These are phyloP conservation scores for Drosophila orosa DNA, from an alignment of 1,140 invertebrate species.

Conservation along the genomic window DNA sequence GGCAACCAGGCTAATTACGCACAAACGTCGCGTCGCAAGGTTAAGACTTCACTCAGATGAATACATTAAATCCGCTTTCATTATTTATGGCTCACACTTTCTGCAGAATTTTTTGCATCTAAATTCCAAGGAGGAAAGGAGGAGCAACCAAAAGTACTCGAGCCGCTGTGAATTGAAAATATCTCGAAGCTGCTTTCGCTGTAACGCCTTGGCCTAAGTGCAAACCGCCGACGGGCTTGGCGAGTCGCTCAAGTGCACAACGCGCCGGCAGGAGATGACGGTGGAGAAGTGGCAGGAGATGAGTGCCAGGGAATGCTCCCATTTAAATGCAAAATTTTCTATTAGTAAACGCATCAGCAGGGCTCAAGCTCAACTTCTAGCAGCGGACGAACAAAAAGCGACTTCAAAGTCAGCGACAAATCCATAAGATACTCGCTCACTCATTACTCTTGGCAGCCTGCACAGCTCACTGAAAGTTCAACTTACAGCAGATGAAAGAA, in stretches of 20 bases:
- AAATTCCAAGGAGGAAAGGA: slow-evolving; percentile 16
- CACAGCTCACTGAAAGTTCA: slow-evolving; percentile 63
- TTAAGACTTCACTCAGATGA: slow-evolving; percentile 28
- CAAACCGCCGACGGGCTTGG: slow-evolving; percentile 43
- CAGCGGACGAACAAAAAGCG: slow-evolving; percentile 20
- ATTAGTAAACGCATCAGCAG: slow-evolving; percentile 40
- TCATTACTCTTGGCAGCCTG: slow-evolving; percentile 51
- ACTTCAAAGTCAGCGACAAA: slow-evolving; percentile 63
- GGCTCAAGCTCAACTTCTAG: slow-evolving; percentile 33
- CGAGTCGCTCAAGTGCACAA: slow-evolving; percentile 42
- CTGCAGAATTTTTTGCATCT: slow-evolving; percentile 24
- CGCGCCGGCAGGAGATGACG: slow-evolving; percentile 6
- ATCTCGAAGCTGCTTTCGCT: slow-evolving; percentile 64
- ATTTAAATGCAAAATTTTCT: slow-evolving; percentile 54
- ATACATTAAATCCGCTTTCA: slow-evolving; percentile 44
- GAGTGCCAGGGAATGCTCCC: slow-evolving; percentile 30
- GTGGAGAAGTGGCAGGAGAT: background rate
- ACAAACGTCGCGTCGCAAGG: slow-evolving; percentile 27
- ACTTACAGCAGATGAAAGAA: slow-evolving; percentile 66
- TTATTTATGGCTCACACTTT: slow-evolving; percentile 49
- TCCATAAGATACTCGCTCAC: slow-evolving; percentile 54
- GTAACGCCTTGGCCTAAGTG: slow-evolving; percentile 58
- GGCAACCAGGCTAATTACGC: slow-evolving; percentile 33
- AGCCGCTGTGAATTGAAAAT: slow-evolving; percentile 51
- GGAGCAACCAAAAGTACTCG: slow-evolving; percentile 16